A percentile compares a stretch with the other conserved stretches of the same genome.
phyloP scores from a whole-genome alignment of 2,113 vertebrate genomes.

The Hoplias malabaricus region DNA sequence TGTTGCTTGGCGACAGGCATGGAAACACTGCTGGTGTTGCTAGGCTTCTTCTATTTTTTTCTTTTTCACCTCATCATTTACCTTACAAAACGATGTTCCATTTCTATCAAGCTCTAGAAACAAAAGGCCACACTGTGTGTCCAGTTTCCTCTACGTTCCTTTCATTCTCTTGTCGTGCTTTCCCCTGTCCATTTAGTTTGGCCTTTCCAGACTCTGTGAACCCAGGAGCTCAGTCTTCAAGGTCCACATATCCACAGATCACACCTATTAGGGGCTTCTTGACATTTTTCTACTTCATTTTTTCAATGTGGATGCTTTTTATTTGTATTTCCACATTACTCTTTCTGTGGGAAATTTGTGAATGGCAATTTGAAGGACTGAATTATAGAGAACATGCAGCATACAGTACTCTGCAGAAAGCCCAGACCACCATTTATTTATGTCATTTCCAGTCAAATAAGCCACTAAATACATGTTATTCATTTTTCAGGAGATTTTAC shows the following conservation, averaged over 20 bases:
- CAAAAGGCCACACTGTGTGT: neutral
- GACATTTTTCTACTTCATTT: neutral
- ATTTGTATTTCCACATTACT: neutral
- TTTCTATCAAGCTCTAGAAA: slow-evolving; percentile 4
- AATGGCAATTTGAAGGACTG: neutral
- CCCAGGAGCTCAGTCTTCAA: slow-evolving; percentile 25
- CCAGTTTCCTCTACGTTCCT: neutral
- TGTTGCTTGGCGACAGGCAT: slow-evolving; percentile 35
- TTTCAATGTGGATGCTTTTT: neutral
- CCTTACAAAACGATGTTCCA: slow-evolving; percentile 17
- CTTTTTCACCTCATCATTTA: neutral
- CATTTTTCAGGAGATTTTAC: too few species aligned
- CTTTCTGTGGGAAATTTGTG: neutral
- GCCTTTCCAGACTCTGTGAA: slow-evolving; percentile 32
- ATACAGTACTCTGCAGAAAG: slow-evolving; percentile 3
- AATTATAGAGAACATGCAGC: slow-evolving; percentile 5
- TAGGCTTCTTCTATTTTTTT: neutral
- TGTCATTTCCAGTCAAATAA: too few species aligned
- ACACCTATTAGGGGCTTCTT: neutral
- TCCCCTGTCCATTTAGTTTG: slow-evolving; percentile 31
- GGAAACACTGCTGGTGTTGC: slow-evolving; percentile 24
- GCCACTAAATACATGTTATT: too few species aligned
- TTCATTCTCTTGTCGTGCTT: slow-evolving; percentile 27
- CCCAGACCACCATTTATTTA: too few species aligned
- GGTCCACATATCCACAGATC: neutral